These are phyloP conservation scores for Ectemnius lituratus DNA, from an alignment of 2,888 invertebrate genomes.

Conservation along the genomic window DNA sequence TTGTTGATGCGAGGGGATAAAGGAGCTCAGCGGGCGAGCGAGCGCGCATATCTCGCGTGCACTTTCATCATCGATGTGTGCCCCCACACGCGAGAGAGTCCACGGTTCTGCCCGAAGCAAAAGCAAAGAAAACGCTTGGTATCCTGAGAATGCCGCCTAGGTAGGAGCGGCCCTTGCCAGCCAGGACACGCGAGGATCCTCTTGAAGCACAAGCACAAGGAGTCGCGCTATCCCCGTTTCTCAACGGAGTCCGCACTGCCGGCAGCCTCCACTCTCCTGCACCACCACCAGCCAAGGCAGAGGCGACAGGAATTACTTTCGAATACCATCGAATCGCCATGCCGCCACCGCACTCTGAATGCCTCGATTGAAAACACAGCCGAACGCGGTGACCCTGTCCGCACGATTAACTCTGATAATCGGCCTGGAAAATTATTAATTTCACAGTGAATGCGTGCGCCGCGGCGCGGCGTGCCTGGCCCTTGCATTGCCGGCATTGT, in stretches of 20 bases:
- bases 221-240: conserved; percentile 32
- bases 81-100: conserved; percentile 39
- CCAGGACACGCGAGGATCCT: conserved; percentile 60
- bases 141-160: conserved; percentile 66
- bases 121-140: conserved; percentile 67
- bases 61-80: conserved; percentile 63
- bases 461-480: no score
- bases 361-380: no score
- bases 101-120: conserved; percentile 63
- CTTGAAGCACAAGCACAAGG: conserved; percentile 23
- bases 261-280: conserved; percentile 18
- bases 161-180: conserved; percentile 66
- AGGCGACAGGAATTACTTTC: conserved; percentile 3
- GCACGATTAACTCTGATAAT: no score
- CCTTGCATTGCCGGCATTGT: no score
- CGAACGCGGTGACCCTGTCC: no score
- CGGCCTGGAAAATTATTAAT: no score
- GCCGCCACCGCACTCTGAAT: not conserved
- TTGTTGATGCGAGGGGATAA: not conserved
- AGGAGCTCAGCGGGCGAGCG: conserved; percentile 30
- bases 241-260: not conserved
- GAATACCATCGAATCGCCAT: not conserved
- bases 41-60: conserved; percentile 56
- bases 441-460: no score
- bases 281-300: not conserved